phyloP scores from a whole-genome alignment of 2,888 invertebrate genomes.

The Erebia epiphron region DNA sequence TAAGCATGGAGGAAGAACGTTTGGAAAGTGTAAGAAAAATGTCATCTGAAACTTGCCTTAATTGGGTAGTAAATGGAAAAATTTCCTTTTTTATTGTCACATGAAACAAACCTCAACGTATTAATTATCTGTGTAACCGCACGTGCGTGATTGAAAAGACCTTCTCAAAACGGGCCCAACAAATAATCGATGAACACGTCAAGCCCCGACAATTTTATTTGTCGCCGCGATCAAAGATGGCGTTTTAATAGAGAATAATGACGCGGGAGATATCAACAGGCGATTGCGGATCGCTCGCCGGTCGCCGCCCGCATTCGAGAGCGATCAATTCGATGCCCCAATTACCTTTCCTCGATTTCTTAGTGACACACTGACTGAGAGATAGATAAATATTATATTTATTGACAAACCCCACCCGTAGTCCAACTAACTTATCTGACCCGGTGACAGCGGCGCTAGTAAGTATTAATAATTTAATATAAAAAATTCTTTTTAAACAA shows the following conservation, averaged over 20 bases:
- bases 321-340: constrained; percentile 65
- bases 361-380: constrained; percentile 48
- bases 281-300: constrained; percentile 47
- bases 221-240: constrained; percentile 22
- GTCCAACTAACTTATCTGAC: too few relatives aligned
- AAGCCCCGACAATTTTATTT: constrained; percentile 16
- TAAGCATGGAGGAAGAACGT: too few relatives aligned
- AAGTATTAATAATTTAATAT: too few relatives aligned
- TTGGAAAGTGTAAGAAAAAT: too few relatives aligned
- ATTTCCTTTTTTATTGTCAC: too few relatives aligned
- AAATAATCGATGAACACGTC: constrained; percentile 8
- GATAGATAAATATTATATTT: neutral
- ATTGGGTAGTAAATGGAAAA: too few relatives aligned
- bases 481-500: too few relatives aligned
- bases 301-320: constrained; percentile 62
- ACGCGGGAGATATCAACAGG: constrained; percentile 58
- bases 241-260: constrained; percentile 29
- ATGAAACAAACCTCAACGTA: too few relatives aligned
- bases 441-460: too few relatives aligned
- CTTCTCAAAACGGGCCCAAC: neutral
- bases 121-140: neutral
- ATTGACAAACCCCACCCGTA: too few relatives aligned
- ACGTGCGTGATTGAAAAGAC: constrained; percentile 4
- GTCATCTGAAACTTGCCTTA: too few relatives aligned
- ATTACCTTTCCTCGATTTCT: constrained; percentile 61